Conservation (phyloP, 2,888 invertebrate genomes). For the Epistrophe grossulariae region DNA sequence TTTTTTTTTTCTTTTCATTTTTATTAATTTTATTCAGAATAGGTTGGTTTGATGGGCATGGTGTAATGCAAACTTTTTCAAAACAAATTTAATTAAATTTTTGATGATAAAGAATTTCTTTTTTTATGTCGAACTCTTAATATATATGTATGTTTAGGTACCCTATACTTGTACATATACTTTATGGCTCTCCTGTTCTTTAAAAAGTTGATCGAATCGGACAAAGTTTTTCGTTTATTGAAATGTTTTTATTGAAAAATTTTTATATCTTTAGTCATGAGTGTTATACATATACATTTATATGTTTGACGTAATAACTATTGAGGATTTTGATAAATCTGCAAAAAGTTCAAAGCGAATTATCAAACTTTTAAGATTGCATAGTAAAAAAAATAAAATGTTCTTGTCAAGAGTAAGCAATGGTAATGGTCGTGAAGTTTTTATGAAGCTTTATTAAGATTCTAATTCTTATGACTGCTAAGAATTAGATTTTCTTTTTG, state of each 20-base stretch:
- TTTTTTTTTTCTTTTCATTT: background rate
- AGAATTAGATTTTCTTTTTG: background rate
- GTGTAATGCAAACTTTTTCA: background rate
- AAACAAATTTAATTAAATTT: slow-evolving; percentile 51
- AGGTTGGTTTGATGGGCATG: background rate
- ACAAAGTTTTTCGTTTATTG: slow-evolving; percentile 32
- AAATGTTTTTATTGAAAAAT: slow-evolving; percentile 18
- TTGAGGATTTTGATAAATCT: background rate
- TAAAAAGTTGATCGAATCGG: slow-evolving; percentile 4
- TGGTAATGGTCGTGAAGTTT: background rate
- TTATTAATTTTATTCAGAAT: slow-evolving; percentile 9
- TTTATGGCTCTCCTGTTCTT: background rate
- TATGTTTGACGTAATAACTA: background rate
- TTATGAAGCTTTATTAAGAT: background rate
- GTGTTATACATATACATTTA: no score
- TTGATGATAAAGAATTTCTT: slow-evolving; percentile 13
- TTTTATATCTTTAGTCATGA: background rate
- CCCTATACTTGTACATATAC: background rate
- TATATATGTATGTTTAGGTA: background rate
- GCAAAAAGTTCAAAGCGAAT: background rate
- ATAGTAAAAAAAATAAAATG: background rate
- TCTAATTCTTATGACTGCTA: background rate
- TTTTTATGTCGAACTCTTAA: background rate
- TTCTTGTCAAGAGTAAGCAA: background rate
- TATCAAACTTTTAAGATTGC: background rate